These are phyloP conservation scores for Xenops minutus DNA, from an alignment of 2,797 vertebrate genomes.

Conservation along the genomic window DNA sequence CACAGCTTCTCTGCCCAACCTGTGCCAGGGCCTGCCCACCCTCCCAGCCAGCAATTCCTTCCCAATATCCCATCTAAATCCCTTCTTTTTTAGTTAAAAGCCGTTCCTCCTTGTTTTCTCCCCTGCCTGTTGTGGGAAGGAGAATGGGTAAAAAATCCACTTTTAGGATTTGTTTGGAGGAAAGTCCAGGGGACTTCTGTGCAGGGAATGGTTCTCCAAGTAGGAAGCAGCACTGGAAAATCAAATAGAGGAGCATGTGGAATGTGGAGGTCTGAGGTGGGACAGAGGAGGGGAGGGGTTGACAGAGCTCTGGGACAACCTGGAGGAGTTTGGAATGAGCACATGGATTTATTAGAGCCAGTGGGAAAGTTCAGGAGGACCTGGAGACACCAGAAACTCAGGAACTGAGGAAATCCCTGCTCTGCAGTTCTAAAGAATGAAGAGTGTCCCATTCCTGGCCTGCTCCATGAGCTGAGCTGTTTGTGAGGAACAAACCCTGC, in stretches of 20 bases:
- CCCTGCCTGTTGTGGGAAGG: background rate
- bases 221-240: background rate
- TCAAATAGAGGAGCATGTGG: background rate
- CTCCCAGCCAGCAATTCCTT: no score
- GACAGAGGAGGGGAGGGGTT: background rate
- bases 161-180: background rate
- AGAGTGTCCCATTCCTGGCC: background rate
- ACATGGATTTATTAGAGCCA: background rate
- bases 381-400: background rate
- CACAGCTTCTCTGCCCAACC: no score
- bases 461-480: background rate
- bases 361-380: background rate
- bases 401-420: background rate
- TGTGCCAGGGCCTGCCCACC: no score
- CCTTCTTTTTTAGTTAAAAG: background rate
- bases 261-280: background rate
- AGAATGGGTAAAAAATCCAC: background rate
- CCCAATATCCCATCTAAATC: no score
- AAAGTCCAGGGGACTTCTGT: accelerated
- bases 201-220: background rate
- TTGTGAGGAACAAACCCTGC: background rate
- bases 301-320: background rate
- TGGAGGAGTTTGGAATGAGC: background rate
- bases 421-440: background rate
- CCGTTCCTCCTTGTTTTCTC: background rate